Percentiles rank a stretch among this genome's conserved stretches.
Conservation (phyloP, 2,888 invertebrate genomes). For the Zaprionus bogoriensis region DNA sequence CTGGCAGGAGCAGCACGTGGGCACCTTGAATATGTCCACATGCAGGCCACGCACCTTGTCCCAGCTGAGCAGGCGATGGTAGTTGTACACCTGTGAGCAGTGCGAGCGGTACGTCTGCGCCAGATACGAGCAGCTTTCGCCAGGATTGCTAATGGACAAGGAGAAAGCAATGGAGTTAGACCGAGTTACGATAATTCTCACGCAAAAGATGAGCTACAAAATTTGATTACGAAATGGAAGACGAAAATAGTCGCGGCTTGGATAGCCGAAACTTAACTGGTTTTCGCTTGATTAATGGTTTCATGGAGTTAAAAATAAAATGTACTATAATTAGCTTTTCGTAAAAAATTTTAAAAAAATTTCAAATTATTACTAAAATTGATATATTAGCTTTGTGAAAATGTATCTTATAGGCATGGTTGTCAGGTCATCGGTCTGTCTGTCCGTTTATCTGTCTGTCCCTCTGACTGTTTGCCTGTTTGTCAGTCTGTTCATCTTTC, state of each 20-base stretch:
- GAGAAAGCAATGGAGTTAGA: background rate
- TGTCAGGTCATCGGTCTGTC: too few species aligned
- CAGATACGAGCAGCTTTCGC: constrained; percentile 90
- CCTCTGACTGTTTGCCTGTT: too few species aligned
- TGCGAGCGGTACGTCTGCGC: constrained; percentile 91
- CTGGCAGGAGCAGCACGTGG: constrained; percentile 92
- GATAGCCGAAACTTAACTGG: background rate
- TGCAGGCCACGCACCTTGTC: constrained; percentile 90
- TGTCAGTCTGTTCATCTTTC: too few species aligned
- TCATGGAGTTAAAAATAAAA: background rate
- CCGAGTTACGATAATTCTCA: background rate
- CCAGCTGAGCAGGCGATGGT: constrained; percentile 92
- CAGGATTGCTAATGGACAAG: constrained; percentile 85
- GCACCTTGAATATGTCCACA: constrained; percentile 93
- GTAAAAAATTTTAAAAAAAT: too few species aligned
- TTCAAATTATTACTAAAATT: too few species aligned
- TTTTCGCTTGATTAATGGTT: background rate
- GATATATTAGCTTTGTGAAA: too few species aligned
- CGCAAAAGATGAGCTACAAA: too few species aligned
- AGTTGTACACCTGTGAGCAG: constrained; percentile 92
- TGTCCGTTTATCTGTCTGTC: too few species aligned
- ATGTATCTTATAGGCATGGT: too few species aligned
- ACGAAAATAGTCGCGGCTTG: background rate
- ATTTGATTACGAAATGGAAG: background rate
- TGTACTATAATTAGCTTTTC: background rate